Base-by-base conservation (phyloP, 2,888 invertebrate genomes). In the Pyrrhosoma nymphula region DNA sequence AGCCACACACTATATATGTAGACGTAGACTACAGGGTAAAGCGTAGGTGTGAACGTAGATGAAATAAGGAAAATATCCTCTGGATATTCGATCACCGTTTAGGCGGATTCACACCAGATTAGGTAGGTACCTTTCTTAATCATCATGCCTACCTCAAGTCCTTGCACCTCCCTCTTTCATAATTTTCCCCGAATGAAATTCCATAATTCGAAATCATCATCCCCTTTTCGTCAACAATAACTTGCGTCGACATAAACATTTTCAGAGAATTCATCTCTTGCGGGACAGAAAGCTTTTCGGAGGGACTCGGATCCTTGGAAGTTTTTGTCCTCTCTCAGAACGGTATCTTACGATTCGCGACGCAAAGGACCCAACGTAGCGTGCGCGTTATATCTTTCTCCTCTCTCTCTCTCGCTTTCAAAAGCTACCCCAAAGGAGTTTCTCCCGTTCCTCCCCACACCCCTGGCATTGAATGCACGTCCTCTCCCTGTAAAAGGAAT, bases 141-240 rank as follows among this genome's bases (percentile, higher is more conserved):
- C 26, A 10, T 82, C 35, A 16, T 35, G 30, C 30, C 4, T 4
- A 16, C 35, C 35, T 82, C 16, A 18, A 82, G 1, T 16, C 35
- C 35, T 82, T 23, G 16, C 30, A 69, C 82, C 35, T 16, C 82
- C 18, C 35, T 82, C 18, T 35, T 82, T 82, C 82, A 35, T 35
- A 16, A 82, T 82, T 35, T 82, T 35, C 35, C 82, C 35, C 14
- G 82, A 30, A 82, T 82, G 35, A 35, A 82, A 82, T 35, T 14
- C 35, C 82, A 82, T 82, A 82, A 82, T 82, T 82, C 82, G 82
- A 16, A 35, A 35, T 30, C 82, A 69, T n/a, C 69, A 82, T 82
- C 82, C 35, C 18, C 82, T 35, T 75, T 35, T 82, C 30, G 30
- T 16, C 82, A 82, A 82, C 82, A 30, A 82, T 82, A 16, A 35